Evolutionary conservation across 2,113 vertebrate genomes (phyloP).

Genomic region (Laticauda laticaudata): DNA sequence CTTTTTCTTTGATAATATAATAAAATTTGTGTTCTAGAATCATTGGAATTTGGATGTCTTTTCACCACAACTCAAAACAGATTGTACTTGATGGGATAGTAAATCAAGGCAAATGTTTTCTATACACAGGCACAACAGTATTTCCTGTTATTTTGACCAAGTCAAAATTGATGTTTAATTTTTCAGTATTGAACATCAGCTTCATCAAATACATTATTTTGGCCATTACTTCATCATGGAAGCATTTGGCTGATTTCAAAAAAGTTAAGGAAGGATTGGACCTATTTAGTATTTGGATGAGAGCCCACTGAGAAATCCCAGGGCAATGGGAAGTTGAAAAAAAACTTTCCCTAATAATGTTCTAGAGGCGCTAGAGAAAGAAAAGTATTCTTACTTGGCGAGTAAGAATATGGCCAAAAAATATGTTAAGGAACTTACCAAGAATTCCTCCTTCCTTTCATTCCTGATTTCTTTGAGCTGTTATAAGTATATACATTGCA

Average conservation of each 20-base stretch:
- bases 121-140: background rate
- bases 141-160: slow-evolving; percentile 40
- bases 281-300: background rate
- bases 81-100: background rate
- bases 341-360: background rate
- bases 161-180: slow-evolving; percentile 47
- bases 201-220: slow-evolving; percentile 46
- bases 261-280: background rate
- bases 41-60: background rate
- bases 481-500: background rate
- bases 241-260: slow-evolving; percentile 43
- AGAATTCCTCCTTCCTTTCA: background rate
- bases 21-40: rapidly evolving
- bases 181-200: slow-evolving; percentile 40
- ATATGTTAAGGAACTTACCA: background rate
- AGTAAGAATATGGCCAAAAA: background rate
- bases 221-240: slow-evolving; percentile 34
- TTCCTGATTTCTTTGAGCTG: background rate
- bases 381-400: background rate
- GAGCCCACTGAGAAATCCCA: background rate
- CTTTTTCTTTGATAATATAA: background rate
- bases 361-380: background rate
- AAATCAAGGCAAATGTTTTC: background rate
- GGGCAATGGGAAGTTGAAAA: background rate
- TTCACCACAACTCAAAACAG: background rate